phyloP scores from a whole-genome alignment of 2,113 vertebrate genomes.

The Trogon melanurus region DNA sequence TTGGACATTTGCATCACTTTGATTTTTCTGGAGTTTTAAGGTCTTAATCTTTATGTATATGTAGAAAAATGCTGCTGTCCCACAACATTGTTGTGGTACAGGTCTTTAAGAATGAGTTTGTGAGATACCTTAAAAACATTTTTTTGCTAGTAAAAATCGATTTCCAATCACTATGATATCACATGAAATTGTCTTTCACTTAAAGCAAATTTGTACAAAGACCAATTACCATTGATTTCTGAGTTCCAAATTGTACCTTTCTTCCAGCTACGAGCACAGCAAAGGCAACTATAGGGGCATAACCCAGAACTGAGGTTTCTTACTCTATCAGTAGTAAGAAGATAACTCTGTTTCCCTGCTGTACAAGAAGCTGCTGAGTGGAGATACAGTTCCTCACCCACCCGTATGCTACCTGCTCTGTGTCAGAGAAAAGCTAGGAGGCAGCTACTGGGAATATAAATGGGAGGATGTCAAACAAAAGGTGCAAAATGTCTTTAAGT shows the following conservation, averaged over 20 bases:
- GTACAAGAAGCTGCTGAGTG: neutral
- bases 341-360: neutral
- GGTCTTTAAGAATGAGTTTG: slow-evolving; percentile 20
- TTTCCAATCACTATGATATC: slow-evolving; percentile 51
- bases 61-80: neutral
- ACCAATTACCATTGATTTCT: slow-evolving; percentile 34
- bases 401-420: neutral
- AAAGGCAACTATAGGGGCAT: neutral
- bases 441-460: neutral
- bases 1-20: neutral
- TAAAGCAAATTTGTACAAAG: slow-evolving; percentile 60
- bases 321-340: neutral
- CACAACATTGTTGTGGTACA: neutral
- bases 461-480: neutral
- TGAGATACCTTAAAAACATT: slow-evolving; percentile 12
- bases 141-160: slow-evolving; percentile 39
- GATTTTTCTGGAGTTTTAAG: neutral
- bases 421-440: neutral
- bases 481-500: neutral
- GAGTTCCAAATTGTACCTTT: neutral
- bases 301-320: neutral
- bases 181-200: slow-evolving; percentile 36
- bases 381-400: neutral
- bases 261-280: neutral
- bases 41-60: neutral